Conservation (phyloP, 2,888 invertebrate genomes). For the Drosophila ezoana region DNA sequence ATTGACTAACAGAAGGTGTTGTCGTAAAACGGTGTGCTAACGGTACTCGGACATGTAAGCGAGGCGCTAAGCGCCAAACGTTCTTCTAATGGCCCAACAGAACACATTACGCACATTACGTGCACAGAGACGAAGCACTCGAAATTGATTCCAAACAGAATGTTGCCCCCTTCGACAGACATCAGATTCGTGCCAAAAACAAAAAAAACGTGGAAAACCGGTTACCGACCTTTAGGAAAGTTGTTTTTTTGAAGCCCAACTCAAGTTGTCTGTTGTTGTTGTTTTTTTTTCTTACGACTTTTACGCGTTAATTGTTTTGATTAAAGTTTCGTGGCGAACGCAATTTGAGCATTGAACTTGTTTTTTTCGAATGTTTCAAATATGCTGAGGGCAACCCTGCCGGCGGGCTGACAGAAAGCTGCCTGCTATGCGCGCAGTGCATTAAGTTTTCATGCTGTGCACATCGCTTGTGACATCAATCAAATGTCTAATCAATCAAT, state of each 20-base stretch:
- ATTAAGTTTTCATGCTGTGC: not conserved
- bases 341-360: constrained; percentile 53
- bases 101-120: constrained; percentile 53
- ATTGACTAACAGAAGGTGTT: constrained; percentile 41
- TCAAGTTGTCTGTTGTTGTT: constrained; percentile 19
- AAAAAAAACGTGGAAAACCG: constrained; percentile 52
- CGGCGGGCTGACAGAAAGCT: constrained; percentile 25
- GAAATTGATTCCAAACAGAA: constrained; percentile 58
- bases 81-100: constrained; percentile 55
- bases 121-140: constrained; percentile 44
- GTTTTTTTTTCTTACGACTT: constrained; percentile 39
- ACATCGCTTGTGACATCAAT: constrained; percentile 23
- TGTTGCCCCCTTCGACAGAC: constrained; percentile 29
- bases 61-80: constrained; percentile 63
- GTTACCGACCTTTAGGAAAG: constrained; percentile 78
- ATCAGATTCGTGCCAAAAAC: constrained; percentile 50
- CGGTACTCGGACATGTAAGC: constrained; percentile 64
- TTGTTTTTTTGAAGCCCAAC: constrained; percentile 49
- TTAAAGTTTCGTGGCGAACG: constrained; percentile 46
- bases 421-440: constrained; percentile 12
- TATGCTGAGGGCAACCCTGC: constrained; percentile 11
- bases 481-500: constrained; percentile 62
- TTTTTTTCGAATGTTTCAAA: constrained; percentile 7
- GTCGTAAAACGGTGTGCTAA: constrained; percentile 62
- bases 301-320: constrained; percentile 72